phyloP scores from a whole-genome alignment of 2,888 invertebrate species.

The Tortricodes alternella region DNA sequence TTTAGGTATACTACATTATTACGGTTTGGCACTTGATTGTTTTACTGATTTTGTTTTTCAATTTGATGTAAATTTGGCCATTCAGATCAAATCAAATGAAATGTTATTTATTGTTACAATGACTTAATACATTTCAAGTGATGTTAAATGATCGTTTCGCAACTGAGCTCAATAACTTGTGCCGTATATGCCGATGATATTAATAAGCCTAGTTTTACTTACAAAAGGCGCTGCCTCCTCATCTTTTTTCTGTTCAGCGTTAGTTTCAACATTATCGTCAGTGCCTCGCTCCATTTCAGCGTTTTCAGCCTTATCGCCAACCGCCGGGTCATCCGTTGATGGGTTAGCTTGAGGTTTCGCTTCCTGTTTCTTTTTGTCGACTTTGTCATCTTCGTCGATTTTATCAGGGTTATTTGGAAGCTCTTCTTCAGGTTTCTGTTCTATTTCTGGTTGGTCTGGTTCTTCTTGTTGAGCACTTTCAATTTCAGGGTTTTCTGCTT shows the following conservation, averaged over 20 bases:
- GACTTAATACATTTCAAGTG: too few relatives aligned
- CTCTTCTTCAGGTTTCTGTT: constrained; percentile 55
- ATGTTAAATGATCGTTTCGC: too few relatives aligned
- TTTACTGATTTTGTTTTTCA: too few relatives aligned
- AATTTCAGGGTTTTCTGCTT: constrained; percentile 46
- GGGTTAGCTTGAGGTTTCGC: constrained; percentile 79
- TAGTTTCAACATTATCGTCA: constrained; percentile 76
- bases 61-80: too few relatives aligned
- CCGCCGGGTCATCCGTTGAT: constrained; percentile 71
- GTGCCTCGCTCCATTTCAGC: constrained; percentile 72
- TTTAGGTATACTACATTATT: too few relatives aligned
- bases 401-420: constrained; percentile 69
- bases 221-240: constrained; percentile 69
- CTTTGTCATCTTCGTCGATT: constrained; percentile 67
- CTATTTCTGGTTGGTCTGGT: constrained; percentile 44
- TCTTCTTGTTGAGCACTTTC: constrained; percentile 32
- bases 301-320: constrained; percentile 76
- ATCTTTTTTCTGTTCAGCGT: constrained; percentile 72
- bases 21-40: too few relatives aligned
- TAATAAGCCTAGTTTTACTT: constrained; percentile 41
- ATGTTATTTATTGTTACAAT: too few relatives aligned
- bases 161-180: too few relatives aligned
- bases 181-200: background rate
- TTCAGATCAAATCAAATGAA: too few relatives aligned
- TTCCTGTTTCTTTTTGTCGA: constrained; percentile 70